A percentile compares a stretch with the other conserved stretches of the same genome.
These are phyloP conservation scores for Megalops cyprinoides DNA, from an alignment of 2,797 vertebrate genomes.

Conservation along the genomic window DNA sequence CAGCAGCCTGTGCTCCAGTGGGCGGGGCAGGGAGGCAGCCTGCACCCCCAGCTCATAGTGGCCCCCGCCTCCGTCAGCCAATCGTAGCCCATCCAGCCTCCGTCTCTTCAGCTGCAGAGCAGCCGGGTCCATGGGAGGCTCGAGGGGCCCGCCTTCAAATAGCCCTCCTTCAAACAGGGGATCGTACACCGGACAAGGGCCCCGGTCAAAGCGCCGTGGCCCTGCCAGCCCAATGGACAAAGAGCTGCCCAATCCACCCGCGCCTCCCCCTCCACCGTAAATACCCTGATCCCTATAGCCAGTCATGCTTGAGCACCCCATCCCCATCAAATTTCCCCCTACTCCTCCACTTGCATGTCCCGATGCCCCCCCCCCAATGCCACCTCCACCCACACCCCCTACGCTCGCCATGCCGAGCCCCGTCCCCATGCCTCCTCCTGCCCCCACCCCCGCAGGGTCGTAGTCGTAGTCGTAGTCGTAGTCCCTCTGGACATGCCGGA, in stretches of 20 bases:
- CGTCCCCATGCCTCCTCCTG: slow-evolving; percentile 66
- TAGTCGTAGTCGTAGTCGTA: slow-evolving; percentile 85
- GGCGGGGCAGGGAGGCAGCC: slow-evolving; percentile 72
- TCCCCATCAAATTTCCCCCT: slow-evolving; percentile 68
- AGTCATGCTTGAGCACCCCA: slow-evolving; percentile 71
- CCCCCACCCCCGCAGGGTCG: slow-evolving; percentile 68
- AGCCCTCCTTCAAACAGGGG: slow-evolving; percentile 77
- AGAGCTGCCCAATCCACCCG: slow-evolving; percentile 67
- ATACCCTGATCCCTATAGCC: slow-evolving; percentile 73
- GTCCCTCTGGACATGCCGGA: slow-evolving; percentile 91
- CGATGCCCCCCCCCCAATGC: slow-evolving; percentile 66
- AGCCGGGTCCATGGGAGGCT: slow-evolving; percentile 82
- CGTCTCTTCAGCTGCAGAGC: slow-evolving; percentile 89
- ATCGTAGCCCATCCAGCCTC: slow-evolving; percentile 83
- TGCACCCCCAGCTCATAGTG: slow-evolving; percentile 82
- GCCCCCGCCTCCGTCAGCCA: slow-evolving; percentile 69
- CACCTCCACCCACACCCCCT: slow-evolving; percentile 59
- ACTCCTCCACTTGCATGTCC: slow-evolving; percentile 70
- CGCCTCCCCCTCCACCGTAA: slow-evolving; percentile 59
- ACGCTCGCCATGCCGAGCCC: slow-evolving; percentile 70
- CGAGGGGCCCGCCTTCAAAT: slow-evolving; percentile 77
- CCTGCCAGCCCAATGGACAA: slow-evolving; percentile 63
- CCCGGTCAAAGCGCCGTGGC: slow-evolving; percentile 74
- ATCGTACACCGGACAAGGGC: slow-evolving; percentile 80
- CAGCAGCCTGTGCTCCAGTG: slow-evolving; percentile 88